phyloP scores from a whole-genome alignment of 2,797 vertebrate species.

The Xerus rutilus region DNA sequence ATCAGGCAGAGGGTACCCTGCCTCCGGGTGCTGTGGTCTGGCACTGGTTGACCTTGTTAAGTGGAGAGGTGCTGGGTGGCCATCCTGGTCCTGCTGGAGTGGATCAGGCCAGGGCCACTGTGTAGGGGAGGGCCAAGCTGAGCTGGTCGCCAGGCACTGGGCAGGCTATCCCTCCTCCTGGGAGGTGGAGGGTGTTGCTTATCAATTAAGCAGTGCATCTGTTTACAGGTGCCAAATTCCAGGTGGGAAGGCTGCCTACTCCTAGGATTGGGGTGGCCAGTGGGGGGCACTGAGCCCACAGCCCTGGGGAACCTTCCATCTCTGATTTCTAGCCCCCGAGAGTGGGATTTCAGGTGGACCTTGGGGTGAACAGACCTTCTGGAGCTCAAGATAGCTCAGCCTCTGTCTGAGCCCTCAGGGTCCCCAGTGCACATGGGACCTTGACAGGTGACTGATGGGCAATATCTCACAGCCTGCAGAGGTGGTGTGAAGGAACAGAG shows the following conservation, averaged over 20 bases:
- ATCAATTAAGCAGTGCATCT: not conserved
- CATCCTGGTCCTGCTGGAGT: not conserved
- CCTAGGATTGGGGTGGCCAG: not conserved
- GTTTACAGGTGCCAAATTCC: not conserved
- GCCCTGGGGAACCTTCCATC: not conserved
- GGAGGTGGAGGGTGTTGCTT: no score
- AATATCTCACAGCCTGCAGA: not conserved
- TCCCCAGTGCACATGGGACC: accelerated
- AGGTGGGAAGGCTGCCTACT: not conserved
- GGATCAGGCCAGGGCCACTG: not conserved
- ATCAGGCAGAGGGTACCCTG: not conserved
- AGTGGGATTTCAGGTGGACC: not conserved
- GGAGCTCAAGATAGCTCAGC: not conserved
- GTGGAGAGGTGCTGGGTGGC: not conserved
- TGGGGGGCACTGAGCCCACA: not conserved
- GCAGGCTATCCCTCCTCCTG: not conserved
- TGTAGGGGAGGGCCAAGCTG: not conserved
- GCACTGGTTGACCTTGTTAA: not conserved
- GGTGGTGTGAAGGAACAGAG: not conserved
- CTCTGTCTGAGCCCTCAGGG: not conserved
- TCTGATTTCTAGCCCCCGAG: not conserved
- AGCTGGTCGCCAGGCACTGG: accelerated
- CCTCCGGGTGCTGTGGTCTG: not conserved
- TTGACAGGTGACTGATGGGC: not conserved
- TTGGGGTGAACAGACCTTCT: not conserved